phyloP scores from a whole-genome alignment of 2,113 vertebrate genomes.

The Sialia sialis region DNA sequence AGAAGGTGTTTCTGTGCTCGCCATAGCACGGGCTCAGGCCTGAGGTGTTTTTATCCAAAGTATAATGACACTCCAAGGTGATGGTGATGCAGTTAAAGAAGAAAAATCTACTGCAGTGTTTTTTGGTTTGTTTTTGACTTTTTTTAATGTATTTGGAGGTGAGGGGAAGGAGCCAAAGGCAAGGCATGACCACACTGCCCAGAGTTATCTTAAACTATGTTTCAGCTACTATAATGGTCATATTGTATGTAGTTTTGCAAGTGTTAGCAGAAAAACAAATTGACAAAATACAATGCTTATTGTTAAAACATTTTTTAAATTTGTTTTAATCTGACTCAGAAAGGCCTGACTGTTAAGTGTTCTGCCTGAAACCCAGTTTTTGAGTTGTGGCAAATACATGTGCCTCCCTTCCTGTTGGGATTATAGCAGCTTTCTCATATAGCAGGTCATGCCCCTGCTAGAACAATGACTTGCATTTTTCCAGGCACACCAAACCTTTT shows the following conservation, averaged over 20 bases:
- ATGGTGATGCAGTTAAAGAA: not conserved
- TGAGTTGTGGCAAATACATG: not conserved
- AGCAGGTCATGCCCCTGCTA: not conserved
- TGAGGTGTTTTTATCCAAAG: not conserved
- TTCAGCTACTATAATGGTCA: not conserved
- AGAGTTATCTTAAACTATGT: not conserved
- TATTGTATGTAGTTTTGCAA: not conserved
- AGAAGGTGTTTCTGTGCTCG: not conserved
- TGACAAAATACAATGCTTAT: not conserved
- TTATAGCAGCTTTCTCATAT: not conserved
- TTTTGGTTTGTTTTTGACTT: not conserved
- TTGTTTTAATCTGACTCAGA: not conserved
- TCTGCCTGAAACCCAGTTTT: not conserved
- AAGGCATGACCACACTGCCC: rapidly evolving
- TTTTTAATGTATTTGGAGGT: not conserved
- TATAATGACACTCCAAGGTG: not conserved
- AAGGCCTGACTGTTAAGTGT: not conserved
- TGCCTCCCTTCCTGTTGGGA: conserved; percentile 3
- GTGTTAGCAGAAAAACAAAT: not conserved
- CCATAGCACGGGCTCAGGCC: not conserved
- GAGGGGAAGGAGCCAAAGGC: not conserved
- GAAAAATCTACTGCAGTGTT: not conserved
- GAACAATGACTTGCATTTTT: conserved; percentile 23
- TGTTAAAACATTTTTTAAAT: not conserved
- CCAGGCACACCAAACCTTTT: not conserved